Evolutionary conservation across 2,797 vertebrate genomes (phyloP).

Genomic region (Acanthurus leucopareius): DNA sequence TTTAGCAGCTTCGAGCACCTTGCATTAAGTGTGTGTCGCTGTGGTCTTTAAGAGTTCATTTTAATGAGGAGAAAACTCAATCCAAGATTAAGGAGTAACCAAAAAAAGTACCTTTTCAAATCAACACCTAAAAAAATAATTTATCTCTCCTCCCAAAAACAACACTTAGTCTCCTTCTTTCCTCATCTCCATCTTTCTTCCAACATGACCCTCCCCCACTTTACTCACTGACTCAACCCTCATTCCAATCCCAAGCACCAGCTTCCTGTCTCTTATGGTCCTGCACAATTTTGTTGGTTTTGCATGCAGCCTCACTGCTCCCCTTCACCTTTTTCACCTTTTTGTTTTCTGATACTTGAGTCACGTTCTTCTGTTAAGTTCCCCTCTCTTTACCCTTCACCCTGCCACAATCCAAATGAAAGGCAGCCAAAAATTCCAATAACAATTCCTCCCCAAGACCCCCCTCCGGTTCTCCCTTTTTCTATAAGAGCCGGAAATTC

Average conservation of each 20-base stretch:
- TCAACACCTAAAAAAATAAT: neutral
- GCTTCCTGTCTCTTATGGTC: slow-evolving; percentile 75
- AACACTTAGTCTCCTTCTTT: slow-evolving; percentile 30
- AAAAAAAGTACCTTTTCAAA: neutral
- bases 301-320: slow-evolving; percentile 5
- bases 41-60: neutral
- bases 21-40: neutral
- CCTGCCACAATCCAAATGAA: slow-evolving; percentile 15
- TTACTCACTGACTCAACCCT: slow-evolving; percentile 63
- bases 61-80: neutral
- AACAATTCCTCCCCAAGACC: slow-evolving; percentile 49
- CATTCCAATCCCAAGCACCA: slow-evolving; percentile 72
- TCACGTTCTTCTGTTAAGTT: neutral
- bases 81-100: neutral
- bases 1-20: neutral
- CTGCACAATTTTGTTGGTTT: slow-evolving; percentile 41
- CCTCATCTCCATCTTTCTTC: slow-evolving; percentile 50
- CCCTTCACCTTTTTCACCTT: slow-evolving; percentile 54
- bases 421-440: slow-evolving; percentile 34
- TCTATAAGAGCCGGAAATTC: slow-evolving; percentile 70
- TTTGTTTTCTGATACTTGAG: slow-evolving; percentile 16
- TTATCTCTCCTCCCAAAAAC: neutral
- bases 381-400: neutral
- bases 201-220: slow-evolving; percentile 69
- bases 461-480: slow-evolving; percentile 36